Base-by-base conservation (phyloP, 1,140 invertebrate species). In the Aphis craccivora region DNA sequence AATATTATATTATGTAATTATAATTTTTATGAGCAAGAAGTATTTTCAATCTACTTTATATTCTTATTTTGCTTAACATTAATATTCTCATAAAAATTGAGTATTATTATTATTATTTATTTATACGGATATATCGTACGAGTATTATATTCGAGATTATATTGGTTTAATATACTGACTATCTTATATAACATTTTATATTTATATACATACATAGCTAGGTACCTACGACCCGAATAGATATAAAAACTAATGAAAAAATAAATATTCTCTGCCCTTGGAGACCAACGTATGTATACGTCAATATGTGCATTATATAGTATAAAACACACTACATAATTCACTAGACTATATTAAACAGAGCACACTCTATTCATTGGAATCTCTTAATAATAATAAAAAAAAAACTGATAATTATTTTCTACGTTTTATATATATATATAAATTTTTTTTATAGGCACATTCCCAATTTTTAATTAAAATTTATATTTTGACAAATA, bases 161-260 rank as follows among this genome's bases (percentile, higher is more conserved):
- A n/a, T 14, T 60, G 25, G 25, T 11, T 30, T 60, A 4, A 60
- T 60, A 60, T 60, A n/a, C 9, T 67, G 60, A 67, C 60, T 67
- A n/a, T 67, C 14, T 14, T n/a, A 67, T 30, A 67, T 67, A 48
- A 48, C 48, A 67, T 67, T 67, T 30, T n/a, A 14, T 67, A n/a
- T 67, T 67, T 25, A 18, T 67, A n/a, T 67, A n/a, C 4, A 18
- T 40, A 40, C 37, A 40, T 40, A 40, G 37, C 3, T 40, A 40
- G 0, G 6, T 48, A 48, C 14, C 48, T 67, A 67, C 11, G 30
- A 11, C 14, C 11, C n/a, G 60, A n/a, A 67, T 67, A 67, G 30
- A 67, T n/a, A n/a, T 67, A 67, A 67, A 67, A 67, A 67, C 60
- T 67, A 67, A n/a, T 67, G 30, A 67, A 67, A 60, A 67, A 67